These are phyloP conservation scores for Prolemur simus DNA, from an alignment of 2,113 vertebrate genomes.

Conservation along the genomic window DNA sequence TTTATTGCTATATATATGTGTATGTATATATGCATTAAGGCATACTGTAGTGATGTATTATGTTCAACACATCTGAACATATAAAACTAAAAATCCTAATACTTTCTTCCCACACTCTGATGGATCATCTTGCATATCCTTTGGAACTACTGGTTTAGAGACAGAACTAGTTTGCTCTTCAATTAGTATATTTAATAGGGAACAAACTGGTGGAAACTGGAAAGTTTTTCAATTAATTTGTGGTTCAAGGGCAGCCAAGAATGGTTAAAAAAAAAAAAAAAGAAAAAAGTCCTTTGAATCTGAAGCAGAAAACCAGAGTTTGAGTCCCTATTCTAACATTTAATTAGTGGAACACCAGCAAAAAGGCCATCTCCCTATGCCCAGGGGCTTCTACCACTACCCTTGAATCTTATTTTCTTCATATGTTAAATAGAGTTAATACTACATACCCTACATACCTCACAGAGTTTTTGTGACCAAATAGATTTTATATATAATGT, in stretches of 20 bases:
- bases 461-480: background rate
- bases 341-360: background rate
- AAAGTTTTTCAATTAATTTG: conserved; percentile 24
- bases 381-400: background rate
- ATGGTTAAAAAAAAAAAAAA: background rate
- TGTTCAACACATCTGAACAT: background rate
- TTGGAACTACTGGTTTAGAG: background rate
- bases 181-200: conserved; percentile 9
- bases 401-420: background rate
- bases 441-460: background rate
- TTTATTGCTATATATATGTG: background rate
- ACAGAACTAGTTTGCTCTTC: background rate
- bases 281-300: background rate
- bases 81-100: background rate
- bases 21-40: background rate
- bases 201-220: background rate
- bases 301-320: background rate
- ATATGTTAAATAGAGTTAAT: background rate
- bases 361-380: background rate
- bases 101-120: background rate
- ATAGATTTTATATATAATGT: background rate
- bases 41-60: background rate
- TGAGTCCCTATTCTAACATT: background rate
- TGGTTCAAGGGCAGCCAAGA: conserved; percentile 4
- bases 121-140: background rate